Percentiles rank a stretch among this genome's conserved stretches.
Evolutionary conservation across 2,113 vertebrate genomes (phyloP).

Genomic region (Ciconia stormi): DNA sequence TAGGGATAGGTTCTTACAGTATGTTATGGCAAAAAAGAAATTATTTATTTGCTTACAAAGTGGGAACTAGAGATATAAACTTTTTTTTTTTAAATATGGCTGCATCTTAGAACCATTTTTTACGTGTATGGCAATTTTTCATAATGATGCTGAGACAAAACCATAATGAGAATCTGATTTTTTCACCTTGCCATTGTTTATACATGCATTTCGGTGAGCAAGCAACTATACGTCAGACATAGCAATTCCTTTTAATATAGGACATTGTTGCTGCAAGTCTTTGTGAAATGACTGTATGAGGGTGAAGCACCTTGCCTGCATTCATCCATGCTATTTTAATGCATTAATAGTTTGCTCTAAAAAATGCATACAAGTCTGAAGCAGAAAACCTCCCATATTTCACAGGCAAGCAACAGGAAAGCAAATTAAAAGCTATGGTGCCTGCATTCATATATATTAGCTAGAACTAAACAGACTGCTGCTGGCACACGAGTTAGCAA

Average conservation of each 20-base stretch:
- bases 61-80: neutral
- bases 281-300: neutral
- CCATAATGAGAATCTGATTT: neutral
- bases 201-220: neutral
- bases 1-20: neutral
- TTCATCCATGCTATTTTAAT: neutral
- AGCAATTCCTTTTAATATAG: neutral
- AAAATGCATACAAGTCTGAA: neutral
- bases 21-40: neutral
- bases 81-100: neutral
- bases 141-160: neutral
- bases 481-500: neutral
- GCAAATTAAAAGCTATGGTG: neutral
- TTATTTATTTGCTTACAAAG: neutral
- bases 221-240: neutral
- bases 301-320: neutral
- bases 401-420: neutral
- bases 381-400: rapidly evolving
- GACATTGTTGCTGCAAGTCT: neutral
- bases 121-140: rapidly evolving
- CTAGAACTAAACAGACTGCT: neutral
- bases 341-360: neutral
- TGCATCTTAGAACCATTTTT: neutral
- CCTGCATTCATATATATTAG: neutral
- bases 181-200: neutral